Conservation (phyloP, 2,113 vertebrate genomes). For the Strigops habroptila region DNA sequence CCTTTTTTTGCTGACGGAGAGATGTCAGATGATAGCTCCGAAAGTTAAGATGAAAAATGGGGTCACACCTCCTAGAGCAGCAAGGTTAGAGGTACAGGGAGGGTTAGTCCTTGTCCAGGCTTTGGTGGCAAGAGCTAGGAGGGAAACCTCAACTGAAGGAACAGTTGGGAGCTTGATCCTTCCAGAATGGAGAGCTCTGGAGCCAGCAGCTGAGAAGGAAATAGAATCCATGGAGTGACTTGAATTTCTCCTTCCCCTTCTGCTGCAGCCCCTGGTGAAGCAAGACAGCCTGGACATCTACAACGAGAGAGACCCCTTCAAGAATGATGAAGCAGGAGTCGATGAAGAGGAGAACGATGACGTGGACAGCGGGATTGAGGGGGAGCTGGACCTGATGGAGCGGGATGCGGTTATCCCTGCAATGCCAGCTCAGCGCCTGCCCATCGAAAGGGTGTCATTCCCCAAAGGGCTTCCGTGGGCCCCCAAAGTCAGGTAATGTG, state of each 20-base stretch:
- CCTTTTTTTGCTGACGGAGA: background rate
- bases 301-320: slow-evolving; percentile 95
- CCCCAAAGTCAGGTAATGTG: slow-evolving; percentile 91
- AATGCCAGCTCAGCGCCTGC: slow-evolving; percentile 51
- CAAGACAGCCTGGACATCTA: slow-evolving; percentile 97
- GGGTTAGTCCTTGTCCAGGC: background rate
- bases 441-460: slow-evolving; percentile 84
- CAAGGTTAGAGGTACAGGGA: background rate
- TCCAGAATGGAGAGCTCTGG: background rate
- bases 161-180: background rate
- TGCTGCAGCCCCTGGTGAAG: slow-evolving; percentile 86
- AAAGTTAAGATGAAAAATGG: background rate
- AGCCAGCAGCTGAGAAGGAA: background rate
- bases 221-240: background rate
- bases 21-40: fast-evolving
- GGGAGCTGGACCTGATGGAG: slow-evolving; percentile 90
- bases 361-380: slow-evolving; percentile 82
- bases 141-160: background rate
- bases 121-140: background rate
- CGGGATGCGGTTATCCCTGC: slow-evolving; percentile 81
- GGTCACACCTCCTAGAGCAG: background rate
- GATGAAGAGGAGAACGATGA: slow-evolving; percentile 90
- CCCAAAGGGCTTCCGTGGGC: slow-evolving; percentile 97
- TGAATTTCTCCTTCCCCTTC: background rate
- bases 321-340: slow-evolving; percentile 84